Base-by-base conservation (phyloP, 2,113 vertebrate species). In the Stigmatopora nigra region DNA sequence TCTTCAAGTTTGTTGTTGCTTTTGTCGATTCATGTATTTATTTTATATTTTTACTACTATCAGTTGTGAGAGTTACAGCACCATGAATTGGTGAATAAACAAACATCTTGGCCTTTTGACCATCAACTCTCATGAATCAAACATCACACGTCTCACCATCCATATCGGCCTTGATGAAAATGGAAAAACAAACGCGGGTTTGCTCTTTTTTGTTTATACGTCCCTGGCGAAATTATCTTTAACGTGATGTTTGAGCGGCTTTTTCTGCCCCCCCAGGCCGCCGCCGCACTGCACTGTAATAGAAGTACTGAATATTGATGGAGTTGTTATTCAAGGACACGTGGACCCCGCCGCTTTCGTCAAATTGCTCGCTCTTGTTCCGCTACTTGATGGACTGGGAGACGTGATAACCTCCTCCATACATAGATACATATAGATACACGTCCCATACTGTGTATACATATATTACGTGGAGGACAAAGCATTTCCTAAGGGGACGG, bases 251-350 rank as follows among this genome's bases (percentile, higher is more conserved):
- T 47, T 36, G 62, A 71, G 68, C 22, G 16, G 66, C 63, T 49
- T 61, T 48, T 31, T 62, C 47, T 8, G 57, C 5, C 51, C n/a
- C 16, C n/a, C 59, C 36, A 73, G 2, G 20, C 45, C 20, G 9
- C 44, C 3, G 47, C 66, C 6, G 66, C 63, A 7, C 45, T 64
- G 5, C 22, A 35, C 64, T 35, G 44, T 67, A 17, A 75, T 81
- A 64, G 71, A 81, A 78, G 70, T 70, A 61, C 3, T 77, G 77
- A 79, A 82, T 82, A 81, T 80, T 77, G 77, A 78, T 78, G 60
- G 67, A 45, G 65, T 74, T 73, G 52, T 81, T 78, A 77, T 78
- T 81, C 82, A 85, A 77, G 75, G 73, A 81, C 78, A 57, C 52
- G 60, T 78, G 77, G 76, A 82, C 68, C 62, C 67, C 61, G 59